Conservation (phyloP, 2,888 invertebrate species). For the Diaphora mendica region DNA sequence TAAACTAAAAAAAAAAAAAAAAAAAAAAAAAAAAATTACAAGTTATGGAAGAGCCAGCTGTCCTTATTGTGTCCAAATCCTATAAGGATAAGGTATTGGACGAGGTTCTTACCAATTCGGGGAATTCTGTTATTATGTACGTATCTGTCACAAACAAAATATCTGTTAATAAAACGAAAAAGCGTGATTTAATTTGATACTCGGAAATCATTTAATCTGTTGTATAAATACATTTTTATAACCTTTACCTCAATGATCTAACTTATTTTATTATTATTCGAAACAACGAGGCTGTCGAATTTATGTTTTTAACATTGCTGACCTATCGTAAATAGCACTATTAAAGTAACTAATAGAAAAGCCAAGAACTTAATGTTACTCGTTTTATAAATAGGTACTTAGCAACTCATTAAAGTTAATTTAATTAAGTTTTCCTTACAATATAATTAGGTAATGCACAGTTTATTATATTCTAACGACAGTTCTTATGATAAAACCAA, state of each 20-base stretch:
- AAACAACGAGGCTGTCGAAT: constrained; percentile 2
- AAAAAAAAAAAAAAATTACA: too few relatives aligned
- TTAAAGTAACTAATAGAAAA: neutral
- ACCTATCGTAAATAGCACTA: neutral
- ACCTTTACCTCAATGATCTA: neutral
- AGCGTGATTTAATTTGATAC: neutral
- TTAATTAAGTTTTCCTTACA: neutral
- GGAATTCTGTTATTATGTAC: neutral
- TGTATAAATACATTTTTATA: neutral
- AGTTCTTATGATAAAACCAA: neutral
- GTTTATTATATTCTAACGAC: neutral
- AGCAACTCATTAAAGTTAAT: neutral
- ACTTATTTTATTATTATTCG: constrained; percentile 1
- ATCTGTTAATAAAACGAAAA: neutral
- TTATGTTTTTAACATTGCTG: neutral
- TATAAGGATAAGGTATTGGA: neutral
- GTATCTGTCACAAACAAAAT: neutral
- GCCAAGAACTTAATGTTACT: neutral
- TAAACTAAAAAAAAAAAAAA: too few relatives aligned
- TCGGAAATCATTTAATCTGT: neutral
- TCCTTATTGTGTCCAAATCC: neutral
- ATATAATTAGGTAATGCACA: neutral
- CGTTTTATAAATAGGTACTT: neutral
- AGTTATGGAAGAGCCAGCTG: neutral
- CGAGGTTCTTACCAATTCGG: neutral